phyloP scores from a whole-genome alignment of 2,888 invertebrate species.

The Monopis laevigella region DNA sequence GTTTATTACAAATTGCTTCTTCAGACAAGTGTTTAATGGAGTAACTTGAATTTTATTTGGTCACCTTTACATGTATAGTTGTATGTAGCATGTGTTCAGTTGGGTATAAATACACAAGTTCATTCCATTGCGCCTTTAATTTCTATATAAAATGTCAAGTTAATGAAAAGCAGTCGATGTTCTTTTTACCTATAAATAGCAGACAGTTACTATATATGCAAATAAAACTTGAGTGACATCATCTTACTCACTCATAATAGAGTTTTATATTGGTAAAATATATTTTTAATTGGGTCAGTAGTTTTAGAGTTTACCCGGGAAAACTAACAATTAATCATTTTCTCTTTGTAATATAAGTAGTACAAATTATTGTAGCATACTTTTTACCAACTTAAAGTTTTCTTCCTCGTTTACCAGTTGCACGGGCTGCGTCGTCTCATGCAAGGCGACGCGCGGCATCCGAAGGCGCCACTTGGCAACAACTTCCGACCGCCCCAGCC shows the following conservation, averaged over 20 bases:
- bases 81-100: too few relatives aligned
- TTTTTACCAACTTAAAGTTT: constrained; percentile 17
- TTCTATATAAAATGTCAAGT: too few relatives aligned
- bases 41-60: too few relatives aligned
- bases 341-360: background rate
- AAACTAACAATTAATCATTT: background rate
- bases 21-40: too few relatives aligned
- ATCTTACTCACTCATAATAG: background rate
- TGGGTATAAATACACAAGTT: too few relatives aligned
- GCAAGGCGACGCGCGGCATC: constrained; percentile 88
- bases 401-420: constrained; percentile 73
- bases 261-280: background rate
- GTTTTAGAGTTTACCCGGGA: background rate
- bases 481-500: constrained; percentile 95
- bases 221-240: background rate
- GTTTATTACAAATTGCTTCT: too few relatives aligned
- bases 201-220: background rate
- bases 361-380: background rate
- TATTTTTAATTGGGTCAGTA: background rate
- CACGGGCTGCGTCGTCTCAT: constrained; percentile 84
- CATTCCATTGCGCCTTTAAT: too few relatives aligned
- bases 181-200: background rate
- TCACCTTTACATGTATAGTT: too few relatives aligned
- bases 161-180: too few relatives aligned
- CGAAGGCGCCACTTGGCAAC: constrained; percentile 91